Percentiles rank a stretch among this genome's conserved stretches.
phyloP scores from a whole-genome alignment of 2,888 invertebrate species.

The Tethea ocularis region DNA sequence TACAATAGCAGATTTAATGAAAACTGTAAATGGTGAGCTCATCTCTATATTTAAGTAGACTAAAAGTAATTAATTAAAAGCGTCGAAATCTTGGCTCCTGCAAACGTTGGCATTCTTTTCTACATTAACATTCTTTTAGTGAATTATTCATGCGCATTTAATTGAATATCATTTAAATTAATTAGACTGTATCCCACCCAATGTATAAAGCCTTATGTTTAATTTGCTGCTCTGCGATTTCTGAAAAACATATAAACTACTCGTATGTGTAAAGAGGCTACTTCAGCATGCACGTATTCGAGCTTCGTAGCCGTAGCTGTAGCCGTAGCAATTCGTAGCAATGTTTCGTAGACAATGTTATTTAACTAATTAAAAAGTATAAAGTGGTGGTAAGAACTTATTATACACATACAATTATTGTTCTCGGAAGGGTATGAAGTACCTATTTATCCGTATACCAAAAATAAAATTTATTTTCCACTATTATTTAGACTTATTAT shows the following conservation, averaged over 20 bases:
- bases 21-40: neutral
- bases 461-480: too few species aligned
- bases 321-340: neutral
- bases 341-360: neutral
- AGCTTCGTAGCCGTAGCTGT: neutral
- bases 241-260: too few species aligned
- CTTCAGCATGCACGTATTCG: neutral
- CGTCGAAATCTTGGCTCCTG: constrained; percentile 58
- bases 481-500: too few species aligned
- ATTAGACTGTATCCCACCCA: constrained; percentile 49
- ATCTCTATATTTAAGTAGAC: neutral
- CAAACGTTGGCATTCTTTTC: constrained; percentile 67
- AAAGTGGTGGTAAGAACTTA: neutral
- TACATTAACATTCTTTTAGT: constrained; percentile 69
- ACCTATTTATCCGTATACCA: too few species aligned
- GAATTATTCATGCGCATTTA: constrained; percentile 80
- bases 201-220: neutral
- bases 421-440: too few species aligned
- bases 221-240: neutral
- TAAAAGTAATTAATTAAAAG: constrained; percentile 66
- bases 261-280: too few species aligned
- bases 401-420: neutral
- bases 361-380: neutral
- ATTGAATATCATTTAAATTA: constrained; percentile 80
- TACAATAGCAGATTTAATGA: neutral